Evolutionary conservation across 2,113 vertebrate species (phyloP), one percentile per base, ranked within the genome.

Genomic region (Pomatorhinus ruficollis): DNA sequence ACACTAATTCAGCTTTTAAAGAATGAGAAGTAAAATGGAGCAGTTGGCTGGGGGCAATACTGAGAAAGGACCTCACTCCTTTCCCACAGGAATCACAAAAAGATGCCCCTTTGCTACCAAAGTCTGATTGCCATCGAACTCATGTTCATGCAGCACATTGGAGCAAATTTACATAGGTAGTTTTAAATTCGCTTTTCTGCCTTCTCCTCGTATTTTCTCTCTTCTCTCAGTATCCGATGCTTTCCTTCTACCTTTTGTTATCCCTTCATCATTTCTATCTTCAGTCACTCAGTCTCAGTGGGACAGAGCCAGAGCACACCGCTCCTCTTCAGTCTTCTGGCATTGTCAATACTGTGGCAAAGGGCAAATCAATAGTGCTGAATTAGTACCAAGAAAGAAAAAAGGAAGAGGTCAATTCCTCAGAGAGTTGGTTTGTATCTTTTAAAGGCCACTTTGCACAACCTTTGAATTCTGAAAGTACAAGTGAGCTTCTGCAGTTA

Each of bases 341-440:
- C 66, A 64, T 10, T 54, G 52, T 94, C 85, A 87, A 69, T 83
- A 57, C 25, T n/a, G 53, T 57, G 83, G 86, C 81, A 85, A 96
- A 96, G 90, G 65, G 83, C 86, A 92, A 76, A 89, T 93, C 89
- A 60, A 89, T 94, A 89, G 44, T 8, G 37, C 74, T 80, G 84
- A 74, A 95, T 93, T 92, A 78, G 69, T 84, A 88, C 44, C 0
- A 2, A 74, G 68, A 71, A 86, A 74, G 40, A 53, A 82, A 75
- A 57, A 56, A 80, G 15, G n/a, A 87, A 64, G 39, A 74, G 37
- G 65, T 80, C 74, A 75, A 83, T 76, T 87, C 77, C 56, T 87
- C 68, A 39, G 30, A 66, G 61, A 44, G 57, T 21, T 50, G 37
- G 42, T 90, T 61, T 4, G 1, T 57, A 27, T 83, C 83, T 89